Evolutionary conservation across 1,140 invertebrate genomes (phyloP), one percentile per base, ranked within the genome.

Genomic region (Caenorhabditis remanei): DNA sequence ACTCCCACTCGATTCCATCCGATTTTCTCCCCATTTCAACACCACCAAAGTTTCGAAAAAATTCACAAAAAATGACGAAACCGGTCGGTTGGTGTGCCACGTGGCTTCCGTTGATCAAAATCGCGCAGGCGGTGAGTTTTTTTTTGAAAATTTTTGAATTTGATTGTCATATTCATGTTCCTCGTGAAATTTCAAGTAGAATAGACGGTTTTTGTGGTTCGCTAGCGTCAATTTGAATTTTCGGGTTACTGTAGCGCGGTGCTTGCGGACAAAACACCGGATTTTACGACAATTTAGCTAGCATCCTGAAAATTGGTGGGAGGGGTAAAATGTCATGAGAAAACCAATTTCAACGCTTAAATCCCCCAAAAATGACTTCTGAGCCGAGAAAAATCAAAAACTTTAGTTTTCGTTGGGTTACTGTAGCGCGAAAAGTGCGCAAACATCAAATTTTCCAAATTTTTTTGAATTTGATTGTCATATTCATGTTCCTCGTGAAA

Each of bases 21-120:
- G n/a, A 11, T 53, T 50, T 79, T 50, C 46, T 50, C 3, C n/a
- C n/a, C n/a, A n/a, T 46, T 19, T 46, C 19, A 11, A n/a, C 13
- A 21, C 8, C 16, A n/a, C n/a, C n/a, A n/a, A 32, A 61, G 21
- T 0, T 32, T 0, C 41, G 1, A 32, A 71, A n/a, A n/a, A 71
- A 6, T 4, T 0, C 65, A 2, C 0, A 50, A n/a, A 79, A 50
- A 79, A 79, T 79, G 71, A 79, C 71, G 46, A 79, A 79, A 11
- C 21, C 71, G 6, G 40, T 79, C 11, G 71, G 71, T 3, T 79
- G 71, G 71, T 79, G 71, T 79, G 71, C 71, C 71, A 79, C 71
- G 2, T 79, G 71, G 71, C 71, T 79, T 79, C 71, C 71, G 5
- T 13, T 79, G 19, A 79, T 79, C 46, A 79, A 79, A 50, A 16